phyloP scores from a whole-genome alignment of 2,888 invertebrate species.

The Blomia tropicalis region DNA sequence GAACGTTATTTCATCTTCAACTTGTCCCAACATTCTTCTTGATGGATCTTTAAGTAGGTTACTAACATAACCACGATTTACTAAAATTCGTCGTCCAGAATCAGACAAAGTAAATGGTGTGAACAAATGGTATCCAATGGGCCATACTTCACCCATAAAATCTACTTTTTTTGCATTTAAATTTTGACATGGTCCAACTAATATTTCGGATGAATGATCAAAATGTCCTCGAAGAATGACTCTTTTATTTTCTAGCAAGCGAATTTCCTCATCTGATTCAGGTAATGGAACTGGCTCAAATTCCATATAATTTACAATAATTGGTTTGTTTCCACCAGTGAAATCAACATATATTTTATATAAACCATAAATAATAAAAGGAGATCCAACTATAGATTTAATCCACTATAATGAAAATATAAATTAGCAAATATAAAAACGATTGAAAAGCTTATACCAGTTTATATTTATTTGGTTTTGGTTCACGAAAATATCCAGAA shows the following conservation, averaged over 20 bases:
- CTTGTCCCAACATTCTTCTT: background rate
- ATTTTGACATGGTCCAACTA: background rate
- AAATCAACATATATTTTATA: too few species aligned
- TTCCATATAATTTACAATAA: background rate
- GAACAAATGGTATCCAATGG: background rate
- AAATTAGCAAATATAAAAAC: too few species aligned
- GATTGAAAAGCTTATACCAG: too few species aligned
- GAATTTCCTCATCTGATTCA: background rate
- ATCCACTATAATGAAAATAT: too few species aligned
- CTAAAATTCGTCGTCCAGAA: background rate
- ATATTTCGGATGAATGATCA: background rate
- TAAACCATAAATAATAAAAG: too few species aligned
- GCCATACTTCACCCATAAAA: background rate
- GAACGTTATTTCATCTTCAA: background rate
- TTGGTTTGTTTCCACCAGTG: too few species aligned
- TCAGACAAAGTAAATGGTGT: background rate
- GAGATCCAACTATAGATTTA: too few species aligned
- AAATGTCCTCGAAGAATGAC: constrained; percentile 2
- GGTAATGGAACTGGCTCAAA: constrained; percentile 1
- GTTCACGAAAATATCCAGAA: too few species aligned
- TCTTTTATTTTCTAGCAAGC: background rate
- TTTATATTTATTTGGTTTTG: too few species aligned
- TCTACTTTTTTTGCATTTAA: background rate
- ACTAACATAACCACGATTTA: constrained; percentile 5
- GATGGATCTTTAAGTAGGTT: background rate